Conservation (phyloP, 2,113 vertebrate genomes). For the Oxyruncus cristatus region DNA sequence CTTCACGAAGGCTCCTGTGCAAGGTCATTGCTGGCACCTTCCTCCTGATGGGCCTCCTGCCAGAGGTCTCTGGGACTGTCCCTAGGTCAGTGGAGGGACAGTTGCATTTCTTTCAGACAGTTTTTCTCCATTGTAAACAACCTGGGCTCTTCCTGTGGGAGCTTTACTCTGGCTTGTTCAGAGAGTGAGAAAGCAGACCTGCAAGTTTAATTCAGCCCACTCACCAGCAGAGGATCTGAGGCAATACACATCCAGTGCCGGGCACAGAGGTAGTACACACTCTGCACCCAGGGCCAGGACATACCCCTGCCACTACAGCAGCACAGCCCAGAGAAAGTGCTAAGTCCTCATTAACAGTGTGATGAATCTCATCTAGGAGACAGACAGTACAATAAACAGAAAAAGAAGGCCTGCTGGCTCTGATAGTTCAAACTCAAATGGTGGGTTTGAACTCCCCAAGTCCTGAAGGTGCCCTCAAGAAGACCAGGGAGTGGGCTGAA, state of each 20-base stretch:
- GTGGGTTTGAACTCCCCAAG: neutral
- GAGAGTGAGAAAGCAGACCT: neutral
- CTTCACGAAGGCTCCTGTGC: neutral
- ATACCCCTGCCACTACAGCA: neutral
- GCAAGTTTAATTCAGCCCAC: neutral
- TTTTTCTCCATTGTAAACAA: neutral
- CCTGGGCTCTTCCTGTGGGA: neutral
- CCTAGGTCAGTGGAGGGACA: neutral
- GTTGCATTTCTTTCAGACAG: neutral
- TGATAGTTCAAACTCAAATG: neutral
- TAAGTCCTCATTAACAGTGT: neutral
- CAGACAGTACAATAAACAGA: fast-evolving
- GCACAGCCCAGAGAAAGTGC: neutral
- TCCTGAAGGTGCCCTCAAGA: neutral
- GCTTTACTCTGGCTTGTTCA: neutral
- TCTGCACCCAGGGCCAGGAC: neutral
- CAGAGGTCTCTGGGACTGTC: neutral
- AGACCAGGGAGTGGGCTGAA: fast-evolving
- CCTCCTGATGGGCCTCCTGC: neutral
- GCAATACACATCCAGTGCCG: fast-evolving
- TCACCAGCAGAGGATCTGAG: neutral
- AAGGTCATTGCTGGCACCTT: neutral
- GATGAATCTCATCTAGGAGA: neutral
- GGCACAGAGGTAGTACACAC: fast-evolving
- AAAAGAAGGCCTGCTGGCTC: neutral